phyloP scores from a whole-genome alignment of 2,888 invertebrate genomes.

The Venustoraphidia nigricollis region DNA sequence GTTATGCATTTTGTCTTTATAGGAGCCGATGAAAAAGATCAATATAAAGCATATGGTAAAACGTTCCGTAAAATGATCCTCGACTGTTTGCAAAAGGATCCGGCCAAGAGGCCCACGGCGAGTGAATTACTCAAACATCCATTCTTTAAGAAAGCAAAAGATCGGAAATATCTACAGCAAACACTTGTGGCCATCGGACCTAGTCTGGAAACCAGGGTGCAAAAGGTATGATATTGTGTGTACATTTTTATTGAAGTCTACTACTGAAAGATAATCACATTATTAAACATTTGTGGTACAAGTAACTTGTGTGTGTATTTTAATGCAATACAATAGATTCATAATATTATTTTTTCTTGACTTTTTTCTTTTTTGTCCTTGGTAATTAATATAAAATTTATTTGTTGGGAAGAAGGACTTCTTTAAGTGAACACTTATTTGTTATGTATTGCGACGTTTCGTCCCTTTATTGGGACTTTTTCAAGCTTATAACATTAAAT shows the following conservation, averaged over 20 bases:
- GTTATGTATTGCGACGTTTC: no score
- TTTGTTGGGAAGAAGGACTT: no score
- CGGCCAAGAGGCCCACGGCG: constrained; percentile 86
- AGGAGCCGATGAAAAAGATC: constrained; percentile 89
- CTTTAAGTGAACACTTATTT: no score
- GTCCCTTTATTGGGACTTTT: no score
- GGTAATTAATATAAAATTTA: no score
- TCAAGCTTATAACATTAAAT: no score
- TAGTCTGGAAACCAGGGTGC: constrained; percentile 77
- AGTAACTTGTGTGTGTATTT: no score
- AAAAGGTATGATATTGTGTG: constrained; percentile 46
- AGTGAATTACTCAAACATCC: constrained; percentile 91
- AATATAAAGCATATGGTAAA: constrained; percentile 95
- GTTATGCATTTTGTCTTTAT: neutral
- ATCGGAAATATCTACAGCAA: constrained; percentile 74
- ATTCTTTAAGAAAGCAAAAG: constrained; percentile 96
- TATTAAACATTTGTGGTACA: no score
- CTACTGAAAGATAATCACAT: no score
- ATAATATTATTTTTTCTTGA: no score
- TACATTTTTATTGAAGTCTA: neutral
- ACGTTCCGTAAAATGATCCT: constrained; percentile 93
- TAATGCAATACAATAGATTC: no score
- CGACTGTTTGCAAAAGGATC: constrained; percentile 93
- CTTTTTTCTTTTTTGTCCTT: no score
- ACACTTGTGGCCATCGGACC: constrained; percentile 76